Percentiles rank a stretch among this genome's conserved stretches.
Evolutionary conservation across 2,113 vertebrate genomes (phyloP).

Genomic region (Orthochromis malagaraziensis): DNA sequence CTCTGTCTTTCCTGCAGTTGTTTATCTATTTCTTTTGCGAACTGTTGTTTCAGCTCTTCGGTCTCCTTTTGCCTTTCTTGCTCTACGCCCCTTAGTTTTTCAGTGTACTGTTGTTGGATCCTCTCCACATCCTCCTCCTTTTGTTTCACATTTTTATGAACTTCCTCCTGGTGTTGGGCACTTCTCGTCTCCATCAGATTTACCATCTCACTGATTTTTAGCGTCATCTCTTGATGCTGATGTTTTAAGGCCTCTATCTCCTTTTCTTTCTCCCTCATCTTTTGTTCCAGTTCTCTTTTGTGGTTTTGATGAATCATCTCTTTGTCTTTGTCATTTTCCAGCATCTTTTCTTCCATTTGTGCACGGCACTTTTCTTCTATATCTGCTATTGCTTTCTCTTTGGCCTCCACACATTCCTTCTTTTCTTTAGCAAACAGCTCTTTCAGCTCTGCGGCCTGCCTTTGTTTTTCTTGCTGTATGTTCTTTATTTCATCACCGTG

Average conservation of each 20-base stretch:
- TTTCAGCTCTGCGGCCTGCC: conserved; percentile 3
- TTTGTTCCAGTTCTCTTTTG: neutral
- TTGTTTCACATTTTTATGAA: neutral
- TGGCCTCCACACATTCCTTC: neutral
- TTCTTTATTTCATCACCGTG: neutral
- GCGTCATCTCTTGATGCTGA: neutral
- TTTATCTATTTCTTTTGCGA: neutral
- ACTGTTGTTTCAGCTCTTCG: neutral
- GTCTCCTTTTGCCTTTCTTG: neutral
- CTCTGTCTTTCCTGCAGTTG: neutral
- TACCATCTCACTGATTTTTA: neutral
- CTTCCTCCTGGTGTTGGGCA: neutral
- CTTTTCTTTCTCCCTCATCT: conserved; percentile 16
- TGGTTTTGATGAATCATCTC: neutral
- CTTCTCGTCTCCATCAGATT: neutral
- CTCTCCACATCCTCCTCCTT: neutral
- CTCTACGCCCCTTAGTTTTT: neutral
- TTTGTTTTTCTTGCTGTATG: neutral
- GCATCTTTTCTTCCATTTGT: neutral
- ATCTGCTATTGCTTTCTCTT: neutral
- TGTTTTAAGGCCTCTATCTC: neutral
- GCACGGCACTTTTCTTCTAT: neutral
- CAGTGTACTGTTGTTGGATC: neutral
- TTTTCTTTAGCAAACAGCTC: conserved; percentile 2
- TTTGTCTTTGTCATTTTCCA: conserved; percentile 24